Evolutionary conservation across 2,888 invertebrate species (phyloP), one percentile per base, ranked within the genome.

Genomic region (Troides oblongomaculatus): DNA sequence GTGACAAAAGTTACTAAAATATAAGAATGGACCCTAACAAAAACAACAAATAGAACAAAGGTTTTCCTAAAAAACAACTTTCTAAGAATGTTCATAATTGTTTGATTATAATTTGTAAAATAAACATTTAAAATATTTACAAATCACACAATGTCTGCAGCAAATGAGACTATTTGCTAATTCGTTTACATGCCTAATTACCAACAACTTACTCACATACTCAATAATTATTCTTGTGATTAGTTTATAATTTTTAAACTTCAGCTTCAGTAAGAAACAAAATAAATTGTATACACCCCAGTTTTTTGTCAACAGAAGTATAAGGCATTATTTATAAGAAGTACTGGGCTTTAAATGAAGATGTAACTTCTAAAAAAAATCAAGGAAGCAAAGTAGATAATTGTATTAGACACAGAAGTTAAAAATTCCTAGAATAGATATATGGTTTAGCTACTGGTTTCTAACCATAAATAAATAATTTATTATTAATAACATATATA

Each of bases 121-220:
- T 23, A 56, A 23, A 2, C 36, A 61, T 25, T 60, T 14, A 30
- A 25, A 21, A 39, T 64, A 53, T 63, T 63, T 36, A 59, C 36
- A 63, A 18, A 57, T 62, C 56, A 39, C 39, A 43, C 30, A 17
- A 50, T 18, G 30, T 14, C 14, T 10, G 10, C 39, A 25, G 12
- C 46, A 62, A 67, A 67, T 62, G 62, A 18, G 10, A 43, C 14
- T 62, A 68, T 30, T 67, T 59, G 36, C 25, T 50, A 43, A 36
- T 30, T 36, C 36, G 39, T 63, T 58, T 66, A 57, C 7, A 46
- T 30, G 17, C 6, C 2, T 64, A 68, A 58, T 68, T 1, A 50
- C 30, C 57, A 56, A 25, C 18, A 57, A 14, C 21, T 4, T 23
- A 64, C n/a, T 17, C 25, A 36, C 5, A 53, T n/a, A 53, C 18